Percentiles rank a stretch among this genome's conserved stretches.
Evolutionary conservation across 1,140 invertebrate genomes (phyloP).

Genomic region (Lepidurus couesii): DNA sequence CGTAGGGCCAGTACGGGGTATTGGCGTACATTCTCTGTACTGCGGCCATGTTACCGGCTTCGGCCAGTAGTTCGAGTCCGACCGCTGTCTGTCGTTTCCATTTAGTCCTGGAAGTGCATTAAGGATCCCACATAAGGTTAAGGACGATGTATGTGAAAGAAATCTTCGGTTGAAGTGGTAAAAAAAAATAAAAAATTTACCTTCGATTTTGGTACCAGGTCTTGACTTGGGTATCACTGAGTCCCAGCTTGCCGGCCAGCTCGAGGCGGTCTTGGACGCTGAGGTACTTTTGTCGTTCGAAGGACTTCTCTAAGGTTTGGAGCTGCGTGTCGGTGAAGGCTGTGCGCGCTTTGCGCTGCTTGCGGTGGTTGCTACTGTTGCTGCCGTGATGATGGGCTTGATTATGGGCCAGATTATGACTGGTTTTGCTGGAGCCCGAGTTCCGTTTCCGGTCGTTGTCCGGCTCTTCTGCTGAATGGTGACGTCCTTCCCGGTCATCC

Average conservation of each 20-base stretch:
- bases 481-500: background rate
- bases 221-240: slow-evolving; percentile 98
- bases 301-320: slow-evolving; percentile 93
- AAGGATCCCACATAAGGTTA: background rate
- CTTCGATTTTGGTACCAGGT: slow-evolving; percentile 99
- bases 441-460: slow-evolving; percentile 1
- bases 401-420: background rate
- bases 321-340: slow-evolving; percentile 98
- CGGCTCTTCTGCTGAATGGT: background rate
- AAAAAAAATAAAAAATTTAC: slow-evolving; percentile 48
- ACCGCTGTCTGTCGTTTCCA: slow-evolving; percentile 99
- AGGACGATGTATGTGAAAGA: background rate
- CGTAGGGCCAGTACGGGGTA: slow-evolving; percentile 42
- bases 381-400: background rate
- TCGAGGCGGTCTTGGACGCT: slow-evolving; percentile 98
- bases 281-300: slow-evolving; percentile 96
- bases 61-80: slow-evolving; percentile 88
- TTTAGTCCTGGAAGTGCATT: slow-evolving; percentile 77
- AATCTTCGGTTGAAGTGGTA: background rate
- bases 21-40: slow-evolving; percentile 79
- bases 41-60: slow-evolving; percentile 93
- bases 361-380: slow-evolving; percentile 45
- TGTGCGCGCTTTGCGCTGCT: slow-evolving; percentile 93
- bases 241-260: slow-evolving; percentile 86
- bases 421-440: background rate